phyloP scores from a whole-genome alignment of 2,888 invertebrate species.

The Dynastes tityus region DNA sequence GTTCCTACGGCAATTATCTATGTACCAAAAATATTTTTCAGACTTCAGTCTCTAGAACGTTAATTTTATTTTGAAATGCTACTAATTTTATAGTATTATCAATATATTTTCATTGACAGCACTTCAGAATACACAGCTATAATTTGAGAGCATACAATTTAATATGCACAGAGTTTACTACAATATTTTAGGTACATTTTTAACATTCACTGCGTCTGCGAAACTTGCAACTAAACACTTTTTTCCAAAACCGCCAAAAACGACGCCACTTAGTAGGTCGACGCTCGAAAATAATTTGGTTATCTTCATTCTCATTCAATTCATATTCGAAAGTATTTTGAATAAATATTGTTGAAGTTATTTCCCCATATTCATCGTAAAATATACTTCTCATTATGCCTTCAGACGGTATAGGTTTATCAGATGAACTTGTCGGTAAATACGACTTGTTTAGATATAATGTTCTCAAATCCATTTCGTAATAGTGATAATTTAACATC shows the following conservation, averaged over 20 bases:
- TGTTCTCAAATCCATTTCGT: conserved; percentile 51
- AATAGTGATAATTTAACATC: conserved; percentile 55
- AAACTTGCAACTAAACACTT: conserved; percentile 52
- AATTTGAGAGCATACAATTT: neutral
- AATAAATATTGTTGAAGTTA: neutral
- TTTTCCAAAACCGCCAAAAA: conserved; percentile 41
- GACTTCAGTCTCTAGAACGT: too few species aligned
- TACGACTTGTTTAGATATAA: conserved; percentile 45
- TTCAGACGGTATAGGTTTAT: conserved; percentile 22
- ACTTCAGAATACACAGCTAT: too few species aligned
- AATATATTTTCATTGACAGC: too few species aligned
- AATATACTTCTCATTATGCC: conserved; percentile 46
- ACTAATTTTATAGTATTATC: too few species aligned
- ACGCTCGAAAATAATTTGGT: conserved; percentile 24
- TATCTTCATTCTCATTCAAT: neutral
- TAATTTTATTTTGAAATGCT: too few species aligned
- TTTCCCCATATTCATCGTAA: conserved; percentile 45
- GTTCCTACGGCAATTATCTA: too few species aligned
- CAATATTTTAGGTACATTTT: too few species aligned
- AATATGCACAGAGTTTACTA: neutral
- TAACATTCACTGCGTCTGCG: conserved; percentile 46
- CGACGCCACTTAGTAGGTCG: conserved; percentile 17
- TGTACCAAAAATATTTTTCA: too few species aligned
- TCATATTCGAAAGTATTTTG: neutral
- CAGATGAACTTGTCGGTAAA: conserved; percentile 37